These are phyloP conservation scores for Rhadina sibilatrix DNA, from an alignment of 2,113 vertebrate species.

Conservation along the genomic window DNA sequence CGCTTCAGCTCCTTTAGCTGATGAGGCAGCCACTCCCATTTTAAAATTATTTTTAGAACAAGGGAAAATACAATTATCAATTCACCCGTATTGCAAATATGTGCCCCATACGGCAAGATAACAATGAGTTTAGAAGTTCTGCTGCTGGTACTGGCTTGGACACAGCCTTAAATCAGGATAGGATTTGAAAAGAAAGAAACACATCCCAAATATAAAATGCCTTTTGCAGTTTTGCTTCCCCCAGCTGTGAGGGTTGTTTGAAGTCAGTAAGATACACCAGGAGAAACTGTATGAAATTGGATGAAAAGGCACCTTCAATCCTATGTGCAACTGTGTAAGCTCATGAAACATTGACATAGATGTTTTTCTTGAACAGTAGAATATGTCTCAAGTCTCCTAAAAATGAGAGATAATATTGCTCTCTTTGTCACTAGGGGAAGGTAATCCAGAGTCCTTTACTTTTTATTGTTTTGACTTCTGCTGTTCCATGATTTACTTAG, in stretches of 20 bases:
- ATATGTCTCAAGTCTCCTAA: background rate
- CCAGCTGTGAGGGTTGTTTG: background rate
- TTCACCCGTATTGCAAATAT: background rate
- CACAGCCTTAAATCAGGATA: background rate
- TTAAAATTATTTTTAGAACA: background rate
- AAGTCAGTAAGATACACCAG: background rate
- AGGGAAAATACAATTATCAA: background rate
- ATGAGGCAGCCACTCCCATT: background rate
- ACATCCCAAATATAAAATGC: background rate
- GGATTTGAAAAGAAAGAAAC: background rate
- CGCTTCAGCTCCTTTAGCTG: background rate
- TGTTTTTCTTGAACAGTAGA: background rate
- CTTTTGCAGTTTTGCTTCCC: background rate
- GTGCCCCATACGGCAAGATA: background rate
- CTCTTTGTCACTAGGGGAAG: background rate
- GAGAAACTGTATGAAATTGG: background rate
- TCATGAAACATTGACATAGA: background rate
- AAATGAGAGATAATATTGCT: background rate
- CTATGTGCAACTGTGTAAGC: background rate
- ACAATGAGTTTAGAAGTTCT: background rate
- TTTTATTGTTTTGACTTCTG: background rate
- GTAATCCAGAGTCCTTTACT: background rate
- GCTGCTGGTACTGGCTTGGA: background rate
- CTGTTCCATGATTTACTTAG: background rate
- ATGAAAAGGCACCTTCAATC: background rate